Evolutionary conservation across 2,113 vertebrate species (phyloP), one percentile per base, ranked within the genome.

Genomic region (Oncorhynchus nerka): DNA sequence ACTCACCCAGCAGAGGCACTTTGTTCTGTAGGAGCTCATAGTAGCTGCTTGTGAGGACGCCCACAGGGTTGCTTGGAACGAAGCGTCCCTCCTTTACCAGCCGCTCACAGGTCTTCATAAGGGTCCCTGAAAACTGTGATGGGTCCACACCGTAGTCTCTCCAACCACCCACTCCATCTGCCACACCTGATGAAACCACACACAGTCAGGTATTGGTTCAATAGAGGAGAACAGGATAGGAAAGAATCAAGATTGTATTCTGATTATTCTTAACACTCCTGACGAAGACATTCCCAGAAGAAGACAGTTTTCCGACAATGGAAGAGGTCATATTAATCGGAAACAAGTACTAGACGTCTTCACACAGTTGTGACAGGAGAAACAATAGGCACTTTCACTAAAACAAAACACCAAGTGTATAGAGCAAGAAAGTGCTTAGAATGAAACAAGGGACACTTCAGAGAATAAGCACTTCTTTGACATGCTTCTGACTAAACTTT

Each of bases 81-180:
- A 99, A 99, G 83, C 97, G 95, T 77, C 97, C 98, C 91, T 99
- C 97, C 86, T 97, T 98, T 0, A 99, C 97, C 77, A 99, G 94
- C 62, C 98, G 95, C 87, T 99, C 98, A 57, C 98, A 99, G 0
- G 97, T 97, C 84, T 93, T 93, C 97, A 99, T 99, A 28, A 99
- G 93, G 81, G 98, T 99, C 90, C 95, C 95, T 76, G 98, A 99
- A 93, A 99, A 99, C 93, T 99, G 97, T 79, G 98, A 99, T 0
- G 98, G 98, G 87, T 99, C 98, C 2, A 99, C 98, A 3, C 98
- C 98, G 12, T 99, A 99, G 93, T 99, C 98, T 73, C 98, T 93
- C 98, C 98, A 99, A 85, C 98, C 98, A n/a, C 98, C 98, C 0
- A 99, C 98, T 0, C 97, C 98, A 87, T 99, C 98, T 28, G 98